phyloP scores from a whole-genome alignment of 2,888 invertebrate species.

The Caenorhabditis sp. region DNA sequence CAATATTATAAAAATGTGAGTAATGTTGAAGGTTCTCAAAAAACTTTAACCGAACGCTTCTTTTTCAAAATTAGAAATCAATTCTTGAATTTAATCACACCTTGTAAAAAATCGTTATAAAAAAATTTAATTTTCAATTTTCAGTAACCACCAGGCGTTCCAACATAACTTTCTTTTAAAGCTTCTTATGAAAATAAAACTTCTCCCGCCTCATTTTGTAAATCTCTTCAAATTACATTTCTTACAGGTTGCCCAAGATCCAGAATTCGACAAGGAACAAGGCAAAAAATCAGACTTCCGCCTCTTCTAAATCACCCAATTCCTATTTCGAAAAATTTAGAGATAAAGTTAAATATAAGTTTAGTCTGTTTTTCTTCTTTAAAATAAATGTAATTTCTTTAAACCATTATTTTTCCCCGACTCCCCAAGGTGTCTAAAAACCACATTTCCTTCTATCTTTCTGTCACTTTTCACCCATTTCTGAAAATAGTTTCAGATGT shows the following conservation, averaged over 20 bases:
- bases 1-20: conserved; percentile 69
- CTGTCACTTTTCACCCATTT: neutral
- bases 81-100: no score
- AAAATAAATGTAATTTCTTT: conserved; percentile 36
- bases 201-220: neutral
- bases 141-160: no score
- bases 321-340: conserved; percentile 4
- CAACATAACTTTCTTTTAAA: neutral
- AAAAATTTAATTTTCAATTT: no score
- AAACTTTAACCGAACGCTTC: no score
- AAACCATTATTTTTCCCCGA: neutral
- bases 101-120: no score
- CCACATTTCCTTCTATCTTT: neutral
- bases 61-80: no score
- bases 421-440: no score
- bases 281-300: conserved; percentile 61
- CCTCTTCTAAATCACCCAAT: conserved; percentile 46
- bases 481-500: neutral
- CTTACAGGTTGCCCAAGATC: conserved; percentile 60
- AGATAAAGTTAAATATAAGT: no score
- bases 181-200: neutral
- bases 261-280: conserved; percentile 69
- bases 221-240: no score
- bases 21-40: neutral
- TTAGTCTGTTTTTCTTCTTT: conserved; percentile 13